Evolutionary conservation across 2,888 invertebrate genomes (phyloP).

Genomic region (Dicyrtoma fusca): DNA sequence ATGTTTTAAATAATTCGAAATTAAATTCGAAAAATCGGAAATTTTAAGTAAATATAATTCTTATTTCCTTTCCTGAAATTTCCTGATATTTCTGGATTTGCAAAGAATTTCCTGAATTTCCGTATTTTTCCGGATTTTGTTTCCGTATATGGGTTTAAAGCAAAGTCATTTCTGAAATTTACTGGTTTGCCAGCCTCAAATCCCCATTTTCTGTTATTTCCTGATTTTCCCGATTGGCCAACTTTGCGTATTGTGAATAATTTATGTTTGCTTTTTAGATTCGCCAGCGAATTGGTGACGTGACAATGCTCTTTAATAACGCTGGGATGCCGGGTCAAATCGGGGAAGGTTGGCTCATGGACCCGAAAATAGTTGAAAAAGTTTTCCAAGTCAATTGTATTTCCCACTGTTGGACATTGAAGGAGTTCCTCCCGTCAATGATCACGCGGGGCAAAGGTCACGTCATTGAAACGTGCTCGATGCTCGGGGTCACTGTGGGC

Average conservation of each 20-base stretch:
- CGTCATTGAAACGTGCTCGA: background rate
- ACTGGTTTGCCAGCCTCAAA: too few species aligned
- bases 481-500: background rate
- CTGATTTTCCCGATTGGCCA: too few species aligned
- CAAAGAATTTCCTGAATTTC: too few species aligned
- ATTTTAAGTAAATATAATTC: too few species aligned
- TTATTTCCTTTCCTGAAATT: too few species aligned
- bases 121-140: too few species aligned
- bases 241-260: background rate
- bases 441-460: background rate
- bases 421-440: background rate
- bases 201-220: too few species aligned
- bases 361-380: background rate
- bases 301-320: slow-evolving; percentile 11
- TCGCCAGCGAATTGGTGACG: background rate
- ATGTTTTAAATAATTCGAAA: too few species aligned
- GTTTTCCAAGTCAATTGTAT: background rate
- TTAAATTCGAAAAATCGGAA: too few species aligned
- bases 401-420: background rate
- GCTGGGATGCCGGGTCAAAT: background rate
- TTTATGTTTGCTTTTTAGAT: background rate
- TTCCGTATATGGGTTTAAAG: too few species aligned
- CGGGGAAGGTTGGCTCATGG: background rate
- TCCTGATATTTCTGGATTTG: too few species aligned
- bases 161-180: too few species aligned